phyloP scores from a whole-genome alignment of 2,113 vertebrate species.

The Nanorana parkeri region DNA sequence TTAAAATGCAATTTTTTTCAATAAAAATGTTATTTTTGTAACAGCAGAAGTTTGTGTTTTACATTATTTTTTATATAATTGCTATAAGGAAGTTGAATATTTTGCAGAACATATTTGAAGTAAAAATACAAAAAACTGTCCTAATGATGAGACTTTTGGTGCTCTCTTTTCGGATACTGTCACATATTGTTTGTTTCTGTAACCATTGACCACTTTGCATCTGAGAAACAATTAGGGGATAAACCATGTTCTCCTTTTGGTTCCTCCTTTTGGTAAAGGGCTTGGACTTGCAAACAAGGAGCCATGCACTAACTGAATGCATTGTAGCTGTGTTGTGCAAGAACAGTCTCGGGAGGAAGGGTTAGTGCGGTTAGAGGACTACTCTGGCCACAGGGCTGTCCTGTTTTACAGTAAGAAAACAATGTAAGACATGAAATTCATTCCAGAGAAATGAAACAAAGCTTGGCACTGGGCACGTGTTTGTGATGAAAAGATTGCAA shows the following conservation, averaged over 20 bases:
- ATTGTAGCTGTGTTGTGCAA: constrained; percentile 10
- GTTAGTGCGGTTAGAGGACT: neutral
- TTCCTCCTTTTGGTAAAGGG: constrained; percentile 42
- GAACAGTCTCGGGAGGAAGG: neutral
- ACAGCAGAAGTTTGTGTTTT: too few species aligned
- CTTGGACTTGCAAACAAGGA: constrained; percentile 15
- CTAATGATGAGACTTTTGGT: neutral
- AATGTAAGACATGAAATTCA: neutral
- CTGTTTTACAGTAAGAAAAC: constrained; percentile 24
- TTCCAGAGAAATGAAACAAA: constrained; percentile 19
- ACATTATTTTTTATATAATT: too few species aligned
- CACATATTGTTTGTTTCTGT: constrained; percentile 5
- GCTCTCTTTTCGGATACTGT: neutral
- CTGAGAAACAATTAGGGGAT: constrained; percentile 44
- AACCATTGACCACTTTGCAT: constrained; percentile 5
- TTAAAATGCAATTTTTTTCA: too few species aligned
- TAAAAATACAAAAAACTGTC: too few species aligned
- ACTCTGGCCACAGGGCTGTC: neutral
- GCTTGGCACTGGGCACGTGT: neutral
- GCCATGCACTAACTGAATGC: constrained; percentile 39
- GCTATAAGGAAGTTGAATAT: too few species aligned
- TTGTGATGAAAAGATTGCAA: too few species aligned
- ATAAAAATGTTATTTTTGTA: too few species aligned
- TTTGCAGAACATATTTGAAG: too few species aligned
- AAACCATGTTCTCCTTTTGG: constrained; percentile 53